Base-by-base conservation (phyloP, 2,797 vertebrate genomes). In the Dendrocincla tyrannina region DNA sequence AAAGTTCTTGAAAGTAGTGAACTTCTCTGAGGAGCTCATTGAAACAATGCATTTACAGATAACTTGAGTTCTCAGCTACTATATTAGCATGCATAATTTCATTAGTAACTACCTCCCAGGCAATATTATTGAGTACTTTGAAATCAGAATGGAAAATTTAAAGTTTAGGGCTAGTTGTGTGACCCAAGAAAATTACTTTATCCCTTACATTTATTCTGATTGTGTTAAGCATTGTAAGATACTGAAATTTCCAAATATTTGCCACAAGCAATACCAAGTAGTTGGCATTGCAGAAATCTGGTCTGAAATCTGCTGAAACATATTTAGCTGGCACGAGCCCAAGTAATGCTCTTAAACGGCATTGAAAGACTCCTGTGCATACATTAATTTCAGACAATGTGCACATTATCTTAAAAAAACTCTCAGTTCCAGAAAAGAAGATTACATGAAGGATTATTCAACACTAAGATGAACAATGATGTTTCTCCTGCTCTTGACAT, bases 401-500 rank as follows among this genome's bases (percentile, higher is more conserved):
- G n/a, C 73, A 55, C 55, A 75, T 95, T 88, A 55, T 86, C 80
- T 77, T 75, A 35, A 88, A 95, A 92, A 79, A 16, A 11, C 17
- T 81, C 23, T 18, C 28, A 49, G 85, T 86, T 94, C 73, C 66
- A 59, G 87, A 73, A 94, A 88, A 91, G 46, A 83, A 83, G 82
- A 96, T 95, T 96, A 90, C 69, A 41, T 39, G 33, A 69, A 66
- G 79, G 41, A 56, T 91, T 92, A 94, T 92, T 85, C 47, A 76
- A 47, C 35, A 35, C 24, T 23, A 55, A 52, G 14, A 79, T 56
- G 39, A 91, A 53, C 6, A 12, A 20, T 49, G 23, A 33, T 69
- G 47, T 8, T 80, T 88, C 74, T 92, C 44, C 62, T 81, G n/a
- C 50, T 73, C 88, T 86, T 73, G 28, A 44, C 19, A 17, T n/a